Base-by-base conservation (phyloP, 2,113 vertebrate species). In the Poicephalus gulielmi region DNA sequence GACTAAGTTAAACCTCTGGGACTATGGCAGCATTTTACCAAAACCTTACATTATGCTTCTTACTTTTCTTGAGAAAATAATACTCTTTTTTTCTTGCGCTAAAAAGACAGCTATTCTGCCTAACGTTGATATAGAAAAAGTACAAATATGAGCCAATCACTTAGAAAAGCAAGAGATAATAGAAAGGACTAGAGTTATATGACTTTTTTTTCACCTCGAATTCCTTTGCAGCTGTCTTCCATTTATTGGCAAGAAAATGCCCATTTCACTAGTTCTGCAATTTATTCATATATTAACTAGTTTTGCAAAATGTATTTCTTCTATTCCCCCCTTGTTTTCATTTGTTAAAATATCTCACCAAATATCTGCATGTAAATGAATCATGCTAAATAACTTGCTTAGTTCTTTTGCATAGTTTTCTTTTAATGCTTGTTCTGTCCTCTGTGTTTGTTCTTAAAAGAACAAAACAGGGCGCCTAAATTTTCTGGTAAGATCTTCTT, bases 1-100 rank as follows among this genome's bases (percentile, higher is more conserved):
- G 19, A 53, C 35, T 46, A 59, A 75, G 22, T 82, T 81, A 95
- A 96, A 92, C 17, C 68, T 78, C 23, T 86, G 86, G 69, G 92
- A 87, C 85, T 62, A 31, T 69, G 85, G 89, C 60, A 94, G 77
- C 46, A 31, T 92, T 93, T 94, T 94, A 86, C 66, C 33, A 57
- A 84, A 90, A 69, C 25, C 57, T 60, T 20, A 24, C 90, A 63
- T 64, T 47, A 71, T n/a, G 44, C 25, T 85, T 70, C 70, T 87
- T 82, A 27, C 35, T 93, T 93, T 95, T 91, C 74, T 86, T 73
- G 82, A 90, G 71, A 83, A 84, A 60, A 80, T 91, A 93, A 90
- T 83, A 13, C 17, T 67, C n/a, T 90, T 55, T 83, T 52, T 85
- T 68, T 88, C 59, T 94, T 83, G 50, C 59, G 35, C 68, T 91